Evolutionary conservation across 2,888 invertebrate genomes (phyloP).

Genomic region (Cerastis rubricosa): DNA sequence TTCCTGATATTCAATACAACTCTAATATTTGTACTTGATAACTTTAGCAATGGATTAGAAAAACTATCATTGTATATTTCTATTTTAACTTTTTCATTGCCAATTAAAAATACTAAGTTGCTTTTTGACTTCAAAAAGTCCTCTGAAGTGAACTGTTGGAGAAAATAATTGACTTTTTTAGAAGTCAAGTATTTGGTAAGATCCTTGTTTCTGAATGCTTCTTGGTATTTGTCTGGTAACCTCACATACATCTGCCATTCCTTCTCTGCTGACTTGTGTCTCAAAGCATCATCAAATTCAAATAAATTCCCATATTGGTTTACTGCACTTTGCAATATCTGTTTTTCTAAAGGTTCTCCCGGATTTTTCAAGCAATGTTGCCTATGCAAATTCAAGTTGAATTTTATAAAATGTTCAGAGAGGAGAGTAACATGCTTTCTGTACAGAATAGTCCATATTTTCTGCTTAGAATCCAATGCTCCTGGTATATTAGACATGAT

Average conservation of each 20-base stretch:
- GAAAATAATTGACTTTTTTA: conserved; percentile 70
- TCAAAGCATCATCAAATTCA: conserved; percentile 68
- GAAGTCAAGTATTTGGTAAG: conserved; percentile 65
- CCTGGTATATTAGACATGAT: conserved; percentile 80
- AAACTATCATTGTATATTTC: conserved; percentile 78
- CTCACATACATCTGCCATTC: conserved; percentile 76
- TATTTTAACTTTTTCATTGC: conserved; percentile 71
- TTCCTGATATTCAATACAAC: conserved; percentile 77
- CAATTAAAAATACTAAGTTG: conserved; percentile 72
- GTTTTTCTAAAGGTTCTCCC: conserved; percentile 67
- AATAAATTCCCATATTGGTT: conserved; percentile 74
- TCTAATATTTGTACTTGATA: conserved; percentile 73
- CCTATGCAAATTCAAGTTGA: conserved; percentile 54
- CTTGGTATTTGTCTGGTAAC: conserved; percentile 75
- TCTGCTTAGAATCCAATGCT: conserved; percentile 74
- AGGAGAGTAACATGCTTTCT: conserved; percentile 72
- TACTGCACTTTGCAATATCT: conserved; percentile 68
- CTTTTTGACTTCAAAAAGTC: conserved; percentile 78
- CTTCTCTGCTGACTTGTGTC: conserved; percentile 30
- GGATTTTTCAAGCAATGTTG: conserved; percentile 67
- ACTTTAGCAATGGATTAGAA: conserved; percentile 72
- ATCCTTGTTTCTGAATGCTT: conserved; percentile 69
- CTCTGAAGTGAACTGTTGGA: conserved; percentile 72
- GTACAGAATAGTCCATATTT: conserved; percentile 78
- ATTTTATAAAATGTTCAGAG: conserved; percentile 81